Conservation (phyloP, 2,888 invertebrate genomes). For the Invenusta paracnida region DNA sequence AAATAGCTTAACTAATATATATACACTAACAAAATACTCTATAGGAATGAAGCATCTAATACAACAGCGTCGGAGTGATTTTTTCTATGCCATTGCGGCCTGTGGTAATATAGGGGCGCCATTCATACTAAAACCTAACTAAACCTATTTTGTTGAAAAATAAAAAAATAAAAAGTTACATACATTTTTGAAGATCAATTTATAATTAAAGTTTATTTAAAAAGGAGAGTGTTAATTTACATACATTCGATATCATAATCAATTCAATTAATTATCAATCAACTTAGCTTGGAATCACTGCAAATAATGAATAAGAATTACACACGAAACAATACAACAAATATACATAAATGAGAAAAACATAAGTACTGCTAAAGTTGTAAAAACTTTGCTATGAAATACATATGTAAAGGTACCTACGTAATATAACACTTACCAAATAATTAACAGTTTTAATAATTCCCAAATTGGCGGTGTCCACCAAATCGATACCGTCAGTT, state of each 20-base stretch:
- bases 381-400: conserved; percentile 10
- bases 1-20: background rate
- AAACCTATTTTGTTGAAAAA: background rate
- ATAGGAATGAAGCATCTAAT: background rate
- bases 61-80: background rate
- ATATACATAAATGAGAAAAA: conserved; percentile 9
- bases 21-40: background rate
- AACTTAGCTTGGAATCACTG: conserved; percentile 21
- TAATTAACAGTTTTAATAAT: conserved; percentile 15
- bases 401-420: conserved; percentile 12
- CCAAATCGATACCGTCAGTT: background rate
- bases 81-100: background rate
- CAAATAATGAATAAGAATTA: background rate
- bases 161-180: background rate
- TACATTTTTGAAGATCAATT: background rate
- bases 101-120: background rate
- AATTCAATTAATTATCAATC: conserved; percentile 2
- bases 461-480: background rate
- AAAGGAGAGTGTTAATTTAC: background rate
- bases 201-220: background rate
- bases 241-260: background rate
- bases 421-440: conserved; percentile 15
- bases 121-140: conserved; percentile 19
- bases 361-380: background rate
- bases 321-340: conserved; percentile 6